These are phyloP conservation scores for Porites rus DNA, from an alignment of 92 coral and sea anemone species.

Conservation along the genomic window DNA sequence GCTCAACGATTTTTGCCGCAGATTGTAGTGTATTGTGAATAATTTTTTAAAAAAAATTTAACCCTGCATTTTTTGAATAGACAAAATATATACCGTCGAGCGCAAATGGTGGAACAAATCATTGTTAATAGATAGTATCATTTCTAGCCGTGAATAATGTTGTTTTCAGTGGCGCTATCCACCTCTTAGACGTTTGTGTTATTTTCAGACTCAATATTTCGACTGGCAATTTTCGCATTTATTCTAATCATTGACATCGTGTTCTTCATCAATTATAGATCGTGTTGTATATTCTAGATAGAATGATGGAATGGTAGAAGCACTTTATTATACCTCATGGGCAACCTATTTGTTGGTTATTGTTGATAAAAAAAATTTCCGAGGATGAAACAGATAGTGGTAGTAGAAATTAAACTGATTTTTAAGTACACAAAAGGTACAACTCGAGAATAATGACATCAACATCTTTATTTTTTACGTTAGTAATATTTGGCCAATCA, in stretches of 20 bases:
- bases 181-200: slow-evolving; percentile 6
- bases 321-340: no score
- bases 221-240: slow-evolving; percentile 16
- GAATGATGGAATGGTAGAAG: slow-evolving; percentile 12
- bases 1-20: slow-evolving; percentile 1
- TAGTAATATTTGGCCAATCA: no score
- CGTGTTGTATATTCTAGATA: slow-evolving; percentile 28
- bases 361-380: no score
- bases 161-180: slow-evolving; percentile 4
- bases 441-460: no score
- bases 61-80: slow-evolving; percentile 5
- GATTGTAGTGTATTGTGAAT: slow-evolving; percentile 15
- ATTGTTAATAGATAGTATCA: no score
- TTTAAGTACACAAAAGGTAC: slow-evolving; percentile 9
- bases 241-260: neutral
- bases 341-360: neutral
- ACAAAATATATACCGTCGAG: slow-evolving; percentile 3
- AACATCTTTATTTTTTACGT: no score
- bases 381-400: neutral
- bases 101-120: no score
- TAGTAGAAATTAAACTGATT: slow-evolving; percentile 14
- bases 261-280: neutral
- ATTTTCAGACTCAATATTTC: slow-evolving; percentile 16
- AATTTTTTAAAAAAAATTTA: neutral
- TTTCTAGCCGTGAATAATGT: neutral